phyloP scores from a whole-genome alignment of 2,797 vertebrate species.

The Chaunax sp. region DNA sequence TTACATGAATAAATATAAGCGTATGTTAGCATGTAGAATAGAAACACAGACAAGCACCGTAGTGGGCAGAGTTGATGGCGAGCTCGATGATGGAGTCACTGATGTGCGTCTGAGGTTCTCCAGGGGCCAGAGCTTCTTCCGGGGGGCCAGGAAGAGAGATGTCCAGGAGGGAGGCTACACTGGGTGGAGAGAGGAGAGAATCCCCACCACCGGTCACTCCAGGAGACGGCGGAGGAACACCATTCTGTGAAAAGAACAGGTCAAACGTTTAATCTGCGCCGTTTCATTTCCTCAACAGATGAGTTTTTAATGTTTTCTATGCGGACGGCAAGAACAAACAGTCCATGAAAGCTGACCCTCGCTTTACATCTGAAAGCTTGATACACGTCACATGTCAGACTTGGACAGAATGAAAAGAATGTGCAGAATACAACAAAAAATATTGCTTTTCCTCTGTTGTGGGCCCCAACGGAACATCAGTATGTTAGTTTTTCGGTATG shows the following conservation, averaged over 20 bases:
- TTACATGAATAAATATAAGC: neutral
- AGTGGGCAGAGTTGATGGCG: slow-evolving; percentile 97
- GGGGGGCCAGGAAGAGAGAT: slow-evolving; percentile 97
- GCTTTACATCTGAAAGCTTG: neutral
- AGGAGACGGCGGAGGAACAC: slow-evolving; percentile 82
- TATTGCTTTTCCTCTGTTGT: neutral
- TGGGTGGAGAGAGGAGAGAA: slow-evolving; percentile 92
- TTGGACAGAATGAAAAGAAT: neutral
- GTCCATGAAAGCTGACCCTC: too few relatives aligned
- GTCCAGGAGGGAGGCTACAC: slow-evolving; percentile 95
- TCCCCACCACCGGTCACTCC: slow-evolving; percentile 76
- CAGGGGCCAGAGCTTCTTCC: slow-evolving; percentile 94
- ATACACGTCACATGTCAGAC: neutral
- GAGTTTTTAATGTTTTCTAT: neutral
- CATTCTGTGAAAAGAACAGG: slow-evolving; percentile 78
- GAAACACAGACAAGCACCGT: slow-evolving; percentile 79
- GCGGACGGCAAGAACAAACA: neutral
- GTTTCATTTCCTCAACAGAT: neutral
- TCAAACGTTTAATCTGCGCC: neutral
- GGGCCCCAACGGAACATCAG: neutral
- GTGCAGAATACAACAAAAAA: neutral
- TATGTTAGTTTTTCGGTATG: neutral
- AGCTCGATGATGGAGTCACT: slow-evolving; percentile 99
- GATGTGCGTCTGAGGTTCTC: slow-evolving; percentile 93
- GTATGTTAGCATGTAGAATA: neutral